Evolutionary conservation across 2,888 invertebrate species (phyloP), one percentile per base, ranked within the genome.

Genomic region (Chymomyza fuscimana): DNA sequence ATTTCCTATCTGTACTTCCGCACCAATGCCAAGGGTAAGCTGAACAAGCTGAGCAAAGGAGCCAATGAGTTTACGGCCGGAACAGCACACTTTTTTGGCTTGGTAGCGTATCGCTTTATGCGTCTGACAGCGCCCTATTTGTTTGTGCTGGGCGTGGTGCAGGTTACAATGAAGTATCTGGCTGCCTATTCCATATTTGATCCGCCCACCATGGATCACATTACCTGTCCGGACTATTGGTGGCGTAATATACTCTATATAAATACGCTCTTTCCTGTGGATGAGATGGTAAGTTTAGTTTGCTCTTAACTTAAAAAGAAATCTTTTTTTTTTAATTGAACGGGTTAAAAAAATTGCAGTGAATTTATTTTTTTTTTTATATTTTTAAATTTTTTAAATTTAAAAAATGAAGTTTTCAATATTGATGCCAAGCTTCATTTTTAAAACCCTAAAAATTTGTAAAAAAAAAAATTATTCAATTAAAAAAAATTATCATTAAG

Each of bases 181-280:
- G 94, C 95, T 67, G 93, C 94, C 86, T 95, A 95, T 91, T 96
- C 97, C 0, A 95, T 97, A 52, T 97, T 97, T 90, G 96, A 96
- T 90, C 96, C 96, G 4, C 96, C 96, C 0, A 95, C 96, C 0
- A 93, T 94, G 90, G 96, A 96, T 92, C 95, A 96, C 90, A 93
- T 95, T 68, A 96, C 96, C 83, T 97, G 97, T 87, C 95, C 96
- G 19, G 94, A 95, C 80, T 96, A 95, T 90, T 97, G 97, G 97
- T 97, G 97, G 97, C 93, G 97, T 78, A 97, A 97, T 92, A 92
- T 96, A 56, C 93, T 97, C 1, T 97, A 97, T 88, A 96, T 97
- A 89, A 97, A 97, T 91, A 97, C 96, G 0, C 92, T 97, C 19
- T 97, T 96, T 89, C 96, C 96, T 0, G 95, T 95, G 10, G 95